Conservation (phyloP, 2,888 invertebrate species). For the Limnephilus marmoratus region DNA sequence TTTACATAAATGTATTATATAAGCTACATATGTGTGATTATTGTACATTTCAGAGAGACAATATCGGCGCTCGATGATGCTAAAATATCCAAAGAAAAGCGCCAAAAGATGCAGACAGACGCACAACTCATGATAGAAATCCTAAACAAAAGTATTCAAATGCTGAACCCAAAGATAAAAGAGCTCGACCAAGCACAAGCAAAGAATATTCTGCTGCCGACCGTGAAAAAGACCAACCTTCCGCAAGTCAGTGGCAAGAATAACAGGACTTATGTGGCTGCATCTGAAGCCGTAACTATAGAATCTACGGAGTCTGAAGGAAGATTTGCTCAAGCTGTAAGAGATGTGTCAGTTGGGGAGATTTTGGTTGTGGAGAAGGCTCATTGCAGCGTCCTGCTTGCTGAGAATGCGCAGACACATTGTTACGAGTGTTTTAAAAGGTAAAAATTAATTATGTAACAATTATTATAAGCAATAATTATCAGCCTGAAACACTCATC, state of each 20-base stretch:
- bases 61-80: constrained; percentile 83
- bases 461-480: no score
- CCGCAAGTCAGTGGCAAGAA: constrained; percentile 67
- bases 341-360: constrained; percentile 85
- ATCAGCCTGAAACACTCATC: no score
- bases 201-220: constrained; percentile 10
- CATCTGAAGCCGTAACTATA: constrained; percentile 81
- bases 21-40: constrained; percentile 15
- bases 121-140: constrained; percentile 84
- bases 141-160: constrained; percentile 79
- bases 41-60: constrained; percentile 76
- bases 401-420: constrained; percentile 82
- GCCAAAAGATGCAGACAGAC: constrained; percentile 81
- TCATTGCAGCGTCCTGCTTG: constrained; percentile 83
- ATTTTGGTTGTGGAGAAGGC: constrained; percentile 85
- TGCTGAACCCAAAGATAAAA: constrained; percentile 71
- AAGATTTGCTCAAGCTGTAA: constrained; percentile 84
- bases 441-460: constrained; percentile 72
- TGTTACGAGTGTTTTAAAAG: constrained; percentile 85
- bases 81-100: constrained; percentile 79
- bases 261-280: constrained; percentile 74
- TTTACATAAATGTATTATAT: no score
- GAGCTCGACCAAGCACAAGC: constrained; percentile 47
- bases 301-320: constrained; percentile 81
- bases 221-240: constrained; percentile 60